Evolutionary conservation across 1,140 invertebrate species (phyloP), one percentile per base, ranked within the genome.

Genomic region (Diachasma alloeum): DNA sequence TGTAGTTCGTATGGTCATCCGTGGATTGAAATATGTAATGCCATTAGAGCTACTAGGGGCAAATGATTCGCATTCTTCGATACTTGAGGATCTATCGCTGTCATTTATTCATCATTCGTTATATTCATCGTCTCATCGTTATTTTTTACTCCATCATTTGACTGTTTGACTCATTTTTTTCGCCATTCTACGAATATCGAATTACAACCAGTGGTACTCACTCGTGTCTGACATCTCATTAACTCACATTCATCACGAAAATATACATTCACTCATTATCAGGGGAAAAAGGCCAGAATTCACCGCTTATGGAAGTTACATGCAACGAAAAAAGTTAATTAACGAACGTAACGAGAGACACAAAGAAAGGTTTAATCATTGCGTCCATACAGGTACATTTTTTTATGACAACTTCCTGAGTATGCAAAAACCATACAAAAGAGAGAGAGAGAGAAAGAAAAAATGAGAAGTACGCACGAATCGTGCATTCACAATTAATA

Each of bases 1-100:
- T 91, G 90, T 81, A 89, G 87, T 83, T 88, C 88, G 78, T 91
- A 91, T 80, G 91, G 91, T 72, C 89, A 90, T 75, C 89, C 90
- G 48, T 91, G 90, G 90, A 87, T 91, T 69, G 89, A 90, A 72
- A 87, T 91, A 74, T 91, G 90, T 83, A 87, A 86, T 76, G 87
- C 87, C 77, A 88, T 89, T 73, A 85, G 87, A 78, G 85, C 86
- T 56, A 87, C 84, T 69, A 85, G 84, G 79, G 84, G 82, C 78
- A 87, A 88, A 80, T 86, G 79, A 86, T 63, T 67, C 72, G 26
- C 31, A 42, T 70, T 70, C 11, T 31, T 10, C 63, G 8, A 69
- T 69, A 26, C 42, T 69, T 42, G 39, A 22, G 6, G 56, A 36
- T 42, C 26, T 59, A 37, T 19, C 69, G 48, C 48, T 44, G 9